phyloP scores from a whole-genome alignment of 1,140 invertebrate genomes.

The Saxidomus purpurata region DNA sequence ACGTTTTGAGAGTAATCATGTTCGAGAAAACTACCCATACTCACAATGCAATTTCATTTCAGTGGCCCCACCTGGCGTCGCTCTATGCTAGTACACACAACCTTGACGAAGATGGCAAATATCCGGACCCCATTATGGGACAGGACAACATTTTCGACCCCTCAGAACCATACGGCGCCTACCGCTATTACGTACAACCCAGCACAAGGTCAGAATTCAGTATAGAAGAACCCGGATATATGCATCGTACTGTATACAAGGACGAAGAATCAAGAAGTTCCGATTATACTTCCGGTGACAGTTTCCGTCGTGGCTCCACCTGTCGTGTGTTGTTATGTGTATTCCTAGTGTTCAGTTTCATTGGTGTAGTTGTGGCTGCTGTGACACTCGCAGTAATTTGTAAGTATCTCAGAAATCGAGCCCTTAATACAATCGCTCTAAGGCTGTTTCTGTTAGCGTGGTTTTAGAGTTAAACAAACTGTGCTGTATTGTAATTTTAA shows the following conservation, averaged over 20 bases:
- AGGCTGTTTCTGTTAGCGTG: no score
- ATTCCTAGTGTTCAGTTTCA: conserved; percentile 62
- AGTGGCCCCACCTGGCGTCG: conserved; percentile 70
- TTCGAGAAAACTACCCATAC: no score
- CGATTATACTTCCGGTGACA: conserved; percentile 49
- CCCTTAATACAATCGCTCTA: no score
- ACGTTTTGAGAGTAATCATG: no score
- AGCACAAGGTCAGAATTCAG: conserved; percentile 62
- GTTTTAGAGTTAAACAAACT: no score
- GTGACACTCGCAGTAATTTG: conserved; percentile 67
- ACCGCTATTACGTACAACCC: conserved; percentile 66
- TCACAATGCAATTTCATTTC: no score
- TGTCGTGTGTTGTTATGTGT: conserved; percentile 69
- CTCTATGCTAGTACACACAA: conserved; percentile 67
- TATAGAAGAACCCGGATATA: conserved; percentile 62
- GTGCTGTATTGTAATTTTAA: no score
- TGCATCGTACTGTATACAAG: conserved; percentile 50
- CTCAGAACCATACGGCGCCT: conserved; percentile 65
- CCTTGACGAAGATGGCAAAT: conserved; percentile 61
- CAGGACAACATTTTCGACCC: conserved; percentile 68
- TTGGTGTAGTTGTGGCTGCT: conserved; percentile 66
- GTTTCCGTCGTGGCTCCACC: conserved; percentile 50
- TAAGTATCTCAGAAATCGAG: conserved; percentile 49
- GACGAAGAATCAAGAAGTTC: conserved; percentile 67
- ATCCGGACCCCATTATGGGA: conserved; percentile 63